Evolutionary conservation across 1,140 invertebrate genomes (phyloP).

Genomic region (Drosophila tsacasi): DNA sequence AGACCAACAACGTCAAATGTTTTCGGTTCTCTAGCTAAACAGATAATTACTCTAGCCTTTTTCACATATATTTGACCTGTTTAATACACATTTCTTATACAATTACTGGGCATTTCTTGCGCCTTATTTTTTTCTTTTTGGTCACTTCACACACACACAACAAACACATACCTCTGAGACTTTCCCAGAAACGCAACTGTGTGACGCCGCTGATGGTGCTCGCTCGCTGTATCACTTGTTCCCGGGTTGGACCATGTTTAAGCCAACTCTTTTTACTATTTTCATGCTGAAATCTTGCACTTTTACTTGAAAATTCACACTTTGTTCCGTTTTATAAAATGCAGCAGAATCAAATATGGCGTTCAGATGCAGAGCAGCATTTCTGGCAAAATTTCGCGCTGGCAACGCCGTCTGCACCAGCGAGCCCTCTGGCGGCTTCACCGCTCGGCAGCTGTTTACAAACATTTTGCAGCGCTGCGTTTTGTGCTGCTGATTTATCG

Average conservation of each 20-base stretch:
- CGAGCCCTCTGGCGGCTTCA: slow-evolving; percentile 52
- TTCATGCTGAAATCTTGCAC: slow-evolving; percentile 6
- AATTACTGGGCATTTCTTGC: slow-evolving; percentile 34
- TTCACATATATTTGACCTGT: slow-evolving; percentile 14
- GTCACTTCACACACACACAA: slow-evolving; percentile 22
- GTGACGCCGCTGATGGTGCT: slow-evolving; percentile 4
- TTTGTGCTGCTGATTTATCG: slow-evolving; percentile 72
- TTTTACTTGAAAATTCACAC: slow-evolving; percentile 54
- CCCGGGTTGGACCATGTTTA: slow-evolving; percentile 17
- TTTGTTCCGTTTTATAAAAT: slow-evolving; percentile 58
- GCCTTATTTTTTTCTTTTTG: slow-evolving; percentile 31
- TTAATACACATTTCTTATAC: slow-evolving; percentile 37
- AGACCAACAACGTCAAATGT: neutral
- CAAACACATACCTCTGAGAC: slow-evolving; percentile 23
- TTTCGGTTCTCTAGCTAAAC: neutral
- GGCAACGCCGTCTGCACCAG: slow-evolving; percentile 49
- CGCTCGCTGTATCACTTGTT: neutral
- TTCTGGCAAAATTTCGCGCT: slow-evolving; percentile 12
- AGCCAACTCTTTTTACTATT: neutral
- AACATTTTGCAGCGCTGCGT: slow-evolving; percentile 64
- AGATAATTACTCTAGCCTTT: neutral
- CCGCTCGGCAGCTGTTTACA: slow-evolving; percentile 57
- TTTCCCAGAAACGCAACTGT: slow-evolving; percentile 13
- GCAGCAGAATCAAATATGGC: slow-evolving; percentile 74
- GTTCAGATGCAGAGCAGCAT: slow-evolving; percentile 50